phyloP scores from a whole-genome alignment of 1,140 invertebrate genomes.

The Chrysoperla carnea region DNA sequence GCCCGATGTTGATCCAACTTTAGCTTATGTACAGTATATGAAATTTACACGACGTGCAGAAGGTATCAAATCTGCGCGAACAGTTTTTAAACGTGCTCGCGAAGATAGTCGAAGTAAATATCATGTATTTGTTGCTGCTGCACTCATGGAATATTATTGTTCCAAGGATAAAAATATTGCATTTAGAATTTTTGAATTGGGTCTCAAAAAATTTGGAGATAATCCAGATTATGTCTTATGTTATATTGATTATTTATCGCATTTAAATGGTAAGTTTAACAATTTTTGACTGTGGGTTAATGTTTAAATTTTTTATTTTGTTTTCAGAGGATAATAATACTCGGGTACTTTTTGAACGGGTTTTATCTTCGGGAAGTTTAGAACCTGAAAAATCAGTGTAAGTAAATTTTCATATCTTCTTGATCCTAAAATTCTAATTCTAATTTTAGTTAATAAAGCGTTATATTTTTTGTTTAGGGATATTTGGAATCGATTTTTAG shows the following conservation, averaged over 20 bases:
- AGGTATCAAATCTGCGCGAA: conserved; percentile 89
- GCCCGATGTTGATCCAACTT: conserved; percentile 80
- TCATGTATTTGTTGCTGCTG: conserved; percentile 92
- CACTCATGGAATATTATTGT: conserved; percentile 98
- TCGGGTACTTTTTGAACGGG: conserved; percentile 89
- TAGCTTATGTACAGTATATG: conserved; percentile 98
- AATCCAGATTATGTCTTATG: conserved; percentile 88
- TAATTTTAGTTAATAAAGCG: conserved; percentile 4
- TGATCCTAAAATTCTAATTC: too few relatives aligned
- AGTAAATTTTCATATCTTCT: conserved; percentile 19
- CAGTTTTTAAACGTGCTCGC: conserved; percentile 86
- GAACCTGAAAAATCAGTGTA: conserved; percentile 84
- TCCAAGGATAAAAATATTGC: conserved; percentile 98
- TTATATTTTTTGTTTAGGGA: conserved; percentile 39
- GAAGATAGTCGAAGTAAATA: conserved; percentile 76
- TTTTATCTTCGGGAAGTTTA: conserved; percentile 83
- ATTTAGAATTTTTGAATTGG: conserved; percentile 95
- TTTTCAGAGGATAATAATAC: conserved; percentile 96
- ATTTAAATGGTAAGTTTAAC: conserved; percentile 71
- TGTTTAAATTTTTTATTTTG: conserved; percentile 1
- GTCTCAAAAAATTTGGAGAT: conserved; percentile 89
- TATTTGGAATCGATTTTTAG: conserved; percentile 96
- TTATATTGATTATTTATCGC: conserved; percentile 94
- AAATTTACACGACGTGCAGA: conserved; percentile 93
- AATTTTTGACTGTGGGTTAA: background rate